Evolutionary conservation across 1,140 invertebrate species (phyloP), one percentile per base, ranked within the genome.

Genomic region (Muscidifurax raptorellus): DNA sequence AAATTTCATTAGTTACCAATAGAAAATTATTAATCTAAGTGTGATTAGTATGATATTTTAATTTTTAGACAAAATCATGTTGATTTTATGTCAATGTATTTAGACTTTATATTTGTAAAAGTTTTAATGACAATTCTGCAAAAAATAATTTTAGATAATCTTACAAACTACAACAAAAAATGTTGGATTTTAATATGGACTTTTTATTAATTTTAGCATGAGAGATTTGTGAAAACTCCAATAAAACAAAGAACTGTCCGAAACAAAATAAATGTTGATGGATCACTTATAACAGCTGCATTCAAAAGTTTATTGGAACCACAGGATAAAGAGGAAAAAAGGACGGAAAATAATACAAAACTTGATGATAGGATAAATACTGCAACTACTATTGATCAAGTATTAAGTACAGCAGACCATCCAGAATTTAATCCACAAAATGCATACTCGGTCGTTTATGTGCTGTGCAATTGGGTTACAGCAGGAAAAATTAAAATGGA

Each of bases 401-500:
- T 88, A 79, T 82, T 78, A 10, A 15, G 71, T 5, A 74, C 83
- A 25, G 86, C 80, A 88, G 90, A 87, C 85, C 86, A 2, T 87
- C 88, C n/a, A 87, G 12, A n/a, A 52, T 82, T 82, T 13, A 74
- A 47, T 52, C 4, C 27, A 1, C 79, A 78, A 22, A 76, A 69
- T 79, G 76, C 71, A 78, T 27, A 40, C 44, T 36, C 28, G 32
- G 28, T 72, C 44, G 18, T 79, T 6, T 72, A n/a, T 30, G 40
- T 67, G 4, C 52, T 76, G 7, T 83, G 27, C 47, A 77, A 82
- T n/a, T 82, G 67, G 69, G 32, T 82, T 12, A 32, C 95, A 95
- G 88, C 95, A 95, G 94, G 92, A 95, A 2, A 95, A 95, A 90
- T 93, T 94, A 83, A 84, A 85, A 86, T 82, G 32, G 15, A 2